Conservation (phyloP, 2,888 invertebrate genomes). For the Julus scanicus region DNA sequence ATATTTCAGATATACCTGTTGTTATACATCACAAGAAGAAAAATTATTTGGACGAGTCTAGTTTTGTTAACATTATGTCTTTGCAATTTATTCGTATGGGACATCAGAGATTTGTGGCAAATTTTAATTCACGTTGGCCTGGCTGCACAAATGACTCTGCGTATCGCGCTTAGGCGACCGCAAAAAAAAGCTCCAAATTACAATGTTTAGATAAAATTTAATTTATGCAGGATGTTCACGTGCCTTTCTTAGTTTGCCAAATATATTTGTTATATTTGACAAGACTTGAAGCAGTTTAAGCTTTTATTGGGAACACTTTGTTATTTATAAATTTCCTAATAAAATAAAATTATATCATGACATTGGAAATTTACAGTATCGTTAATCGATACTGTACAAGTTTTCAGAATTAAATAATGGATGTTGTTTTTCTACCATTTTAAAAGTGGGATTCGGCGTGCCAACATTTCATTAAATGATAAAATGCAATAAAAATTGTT, state of each 20-base stretch:
- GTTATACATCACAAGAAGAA: conserved; percentile 31
- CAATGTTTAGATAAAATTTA: conserved; percentile 52
- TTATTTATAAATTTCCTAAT: neutral
- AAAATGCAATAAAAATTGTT: neutral
- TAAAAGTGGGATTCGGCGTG: neutral
- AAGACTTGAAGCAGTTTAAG: neutral
- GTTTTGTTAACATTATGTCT: conserved; percentile 53
- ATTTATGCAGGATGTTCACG: neutral
- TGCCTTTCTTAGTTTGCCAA: conserved; percentile 21
- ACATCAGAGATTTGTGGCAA: conserved; percentile 57
- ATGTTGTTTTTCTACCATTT: neutral
- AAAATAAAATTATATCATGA: neutral
- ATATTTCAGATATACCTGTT: conserved; percentile 57
- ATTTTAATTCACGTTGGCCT: conserved; percentile 55
- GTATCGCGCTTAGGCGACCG: conserved; percentile 45
- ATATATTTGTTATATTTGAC: neutral
- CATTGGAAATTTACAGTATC: neutral
- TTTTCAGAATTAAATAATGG: neutral
- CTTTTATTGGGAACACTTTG: neutral
- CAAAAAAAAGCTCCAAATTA: conserved; percentile 57
- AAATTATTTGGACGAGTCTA: neutral
- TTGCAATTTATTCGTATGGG: conserved; percentile 55
- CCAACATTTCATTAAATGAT: neutral
- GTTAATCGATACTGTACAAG: neutral
- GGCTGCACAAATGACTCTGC: conserved; percentile 48